These are phyloP conservation scores for Dipodomys stephensi DNA, from an alignment of 2,113 vertebrate genomes.

Conservation along the genomic window DNA sequence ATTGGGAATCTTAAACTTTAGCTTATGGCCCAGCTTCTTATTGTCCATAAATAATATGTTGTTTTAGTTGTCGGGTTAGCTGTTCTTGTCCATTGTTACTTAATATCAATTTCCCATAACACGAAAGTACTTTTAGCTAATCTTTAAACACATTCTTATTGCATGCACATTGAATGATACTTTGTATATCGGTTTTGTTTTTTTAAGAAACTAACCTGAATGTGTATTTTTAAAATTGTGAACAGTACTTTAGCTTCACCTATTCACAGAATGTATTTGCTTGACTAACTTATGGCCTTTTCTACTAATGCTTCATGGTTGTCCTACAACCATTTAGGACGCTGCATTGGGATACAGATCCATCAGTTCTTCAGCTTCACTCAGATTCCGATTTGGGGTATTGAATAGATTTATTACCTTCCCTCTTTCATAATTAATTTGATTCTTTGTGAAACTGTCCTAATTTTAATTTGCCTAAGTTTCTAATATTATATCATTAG, in stretches of 20 bases:
- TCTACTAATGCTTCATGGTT: slow-evolving; percentile 97
- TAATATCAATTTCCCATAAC: slow-evolving; percentile 69
- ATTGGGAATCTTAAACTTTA: slow-evolving; percentile 69
- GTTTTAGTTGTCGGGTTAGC: slow-evolving; percentile 71
- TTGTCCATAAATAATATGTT: slow-evolving; percentile 60
- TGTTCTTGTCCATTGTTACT: slow-evolving; percentile 53
- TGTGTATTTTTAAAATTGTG: slow-evolving; percentile 78
- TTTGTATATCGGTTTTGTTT: slow-evolving; percentile 54
- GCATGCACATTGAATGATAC: slow-evolving; percentile 79
- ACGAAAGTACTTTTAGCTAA: slow-evolving; percentile 77
- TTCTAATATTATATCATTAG: slow-evolving; percentile 66
- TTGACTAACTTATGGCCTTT: slow-evolving; percentile 92
- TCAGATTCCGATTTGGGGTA: slow-evolving; percentile 99
- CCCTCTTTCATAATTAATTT: slow-evolving; percentile 86
- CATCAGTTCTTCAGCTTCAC: slow-evolving; percentile 99
- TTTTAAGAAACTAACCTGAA: slow-evolving; percentile 79
- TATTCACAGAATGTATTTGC: slow-evolving; percentile 86
- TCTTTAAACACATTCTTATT: slow-evolving; percentile 82
- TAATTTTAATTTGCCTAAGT: slow-evolving; percentile 80
- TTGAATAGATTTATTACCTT: slow-evolving; percentile 95
- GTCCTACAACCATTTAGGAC: slow-evolving; percentile 98
- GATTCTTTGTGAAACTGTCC: slow-evolving; percentile 78
- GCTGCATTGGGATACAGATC: slow-evolving; percentile 99
- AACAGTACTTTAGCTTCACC: slow-evolving; percentile 84
- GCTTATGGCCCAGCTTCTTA: slow-evolving; percentile 54